Base-by-base conservation (phyloP, 2,113 vertebrate genomes). In the Xenus cinereus region DNA sequence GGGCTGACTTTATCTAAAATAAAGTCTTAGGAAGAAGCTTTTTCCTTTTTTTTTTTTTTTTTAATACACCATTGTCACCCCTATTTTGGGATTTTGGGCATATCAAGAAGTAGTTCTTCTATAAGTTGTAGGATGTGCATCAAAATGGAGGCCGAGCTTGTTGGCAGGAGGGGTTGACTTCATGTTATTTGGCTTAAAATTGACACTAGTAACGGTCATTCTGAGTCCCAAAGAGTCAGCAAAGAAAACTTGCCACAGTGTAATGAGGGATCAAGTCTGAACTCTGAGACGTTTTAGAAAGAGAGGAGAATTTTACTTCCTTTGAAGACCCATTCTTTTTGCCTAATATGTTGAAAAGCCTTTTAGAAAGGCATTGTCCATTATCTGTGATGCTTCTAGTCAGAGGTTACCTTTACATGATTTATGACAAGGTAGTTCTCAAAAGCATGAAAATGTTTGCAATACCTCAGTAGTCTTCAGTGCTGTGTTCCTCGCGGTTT, bases 401-500 rank as follows among this genome's bases (percentile, higher is more conserved):
- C 12, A 73, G n/a, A 73, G 30, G 14, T 54, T 83, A 27, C 39
- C 30, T 72, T 72, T 78, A 43, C 8, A 4, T 5, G 3, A 39
- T 41, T 59, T 88, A 66, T 60, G 33, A 72, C 11, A 30, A 72
- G 15, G 46, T 46, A 66, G 33, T 14, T 46, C 20, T 88, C 57
- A 82, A 50, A 64, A 72, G 10, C 10, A 72, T 39, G 6, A 66
- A 57, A 12, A 72, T 72, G 6, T 51, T 78, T 9, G 2, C 35
- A 69, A 35, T 30, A 46, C 12, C 13, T 51, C 33, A 43, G 17
- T 64, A 72, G 20, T 28, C n/a, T 46, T 78, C 21, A 60, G 21
- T 23, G 27, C 9, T 1, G 0, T 1, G 0, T 53, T 84, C 14
- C 37, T 60, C 2, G 0, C 1, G 2, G 33, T 53, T 54, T 53